phyloP scores from a whole-genome alignment of 2,888 invertebrate species.

The Rhopalosiphum nymphaeae region DNA sequence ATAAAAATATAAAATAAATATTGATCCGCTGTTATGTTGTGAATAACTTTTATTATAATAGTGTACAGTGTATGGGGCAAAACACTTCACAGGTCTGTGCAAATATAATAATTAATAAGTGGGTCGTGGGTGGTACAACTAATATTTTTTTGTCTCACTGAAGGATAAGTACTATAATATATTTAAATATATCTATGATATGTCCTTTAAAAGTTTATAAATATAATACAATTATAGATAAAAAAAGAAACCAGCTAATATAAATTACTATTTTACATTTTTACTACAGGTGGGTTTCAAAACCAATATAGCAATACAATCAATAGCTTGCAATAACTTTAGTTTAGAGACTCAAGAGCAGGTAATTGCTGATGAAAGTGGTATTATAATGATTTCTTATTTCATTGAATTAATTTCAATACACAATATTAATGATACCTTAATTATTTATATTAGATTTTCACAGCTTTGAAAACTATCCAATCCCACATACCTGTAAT shows the following conservation, averaged over 20 bases:
- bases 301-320: slow-evolving; percentile 20
- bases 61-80: too few species aligned
- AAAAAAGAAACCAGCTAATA: background rate
- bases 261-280: background rate
- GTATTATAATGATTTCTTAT: background rate
- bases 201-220: background rate
- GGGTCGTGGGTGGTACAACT: too few species aligned
- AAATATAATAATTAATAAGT: too few species aligned
- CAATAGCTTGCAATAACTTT: slow-evolving; percentile 6
- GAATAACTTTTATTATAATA: too few species aligned
- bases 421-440: background rate
- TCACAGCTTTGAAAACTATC: slow-evolving; percentile 24
- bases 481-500: slow-evolving; percentile 5
- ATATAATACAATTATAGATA: background rate
- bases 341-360: slow-evolving; percentile 47
- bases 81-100: too few species aligned
- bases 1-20: too few species aligned
- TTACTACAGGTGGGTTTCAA: slow-evolving; percentile 20
- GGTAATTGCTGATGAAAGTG: background rate
- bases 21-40: too few species aligned
- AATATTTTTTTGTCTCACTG: too few species aligned
- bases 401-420: background rate
- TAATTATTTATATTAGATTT: slow-evolving; percentile 27
- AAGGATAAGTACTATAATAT: background rate
- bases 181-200: background rate